Evolutionary conservation across 2,113 vertebrate genomes (phyloP).

Genomic region (Tinamus guttatus): DNA sequence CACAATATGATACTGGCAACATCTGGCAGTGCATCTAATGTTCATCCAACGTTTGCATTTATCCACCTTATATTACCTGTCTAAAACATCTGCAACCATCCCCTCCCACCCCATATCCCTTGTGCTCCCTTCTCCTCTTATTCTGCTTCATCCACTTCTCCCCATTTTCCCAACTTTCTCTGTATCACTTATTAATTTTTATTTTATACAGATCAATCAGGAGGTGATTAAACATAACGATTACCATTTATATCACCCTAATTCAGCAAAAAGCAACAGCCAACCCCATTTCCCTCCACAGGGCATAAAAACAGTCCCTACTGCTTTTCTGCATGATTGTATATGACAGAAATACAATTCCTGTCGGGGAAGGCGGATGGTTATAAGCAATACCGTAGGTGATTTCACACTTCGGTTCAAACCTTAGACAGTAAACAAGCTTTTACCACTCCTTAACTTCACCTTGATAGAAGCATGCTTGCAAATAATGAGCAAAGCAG

Average conservation of each 20-base stretch:
- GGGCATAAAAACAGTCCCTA: neutral
- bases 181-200: neutral
- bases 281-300: neutral
- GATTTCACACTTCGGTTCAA: constrained; percentile 48
- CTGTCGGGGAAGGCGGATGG: neutral
- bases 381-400: neutral
- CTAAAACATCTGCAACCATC: neutral
- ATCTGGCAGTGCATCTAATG: rapidly evolving
- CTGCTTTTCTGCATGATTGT: rapidly evolving
- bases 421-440: constrained; percentile 28
- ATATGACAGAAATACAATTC: constrained; percentile 27
- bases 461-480: neutral
- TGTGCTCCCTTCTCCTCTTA: neutral
- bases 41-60: neutral
- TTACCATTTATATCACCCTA: neutral
- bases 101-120: neutral
- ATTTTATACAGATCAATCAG: neutral
- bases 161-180: neutral
- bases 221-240: neutral
- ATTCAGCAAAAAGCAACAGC: neutral
- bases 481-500: constrained; percentile 58
- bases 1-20: rapidly evolving
- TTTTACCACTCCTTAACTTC: constrained; percentile 49
- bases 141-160: neutral
- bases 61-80: neutral